phyloP scores from a whole-genome alignment of 2,888 invertebrate species.

The Epirrhoe alternata region DNA sequence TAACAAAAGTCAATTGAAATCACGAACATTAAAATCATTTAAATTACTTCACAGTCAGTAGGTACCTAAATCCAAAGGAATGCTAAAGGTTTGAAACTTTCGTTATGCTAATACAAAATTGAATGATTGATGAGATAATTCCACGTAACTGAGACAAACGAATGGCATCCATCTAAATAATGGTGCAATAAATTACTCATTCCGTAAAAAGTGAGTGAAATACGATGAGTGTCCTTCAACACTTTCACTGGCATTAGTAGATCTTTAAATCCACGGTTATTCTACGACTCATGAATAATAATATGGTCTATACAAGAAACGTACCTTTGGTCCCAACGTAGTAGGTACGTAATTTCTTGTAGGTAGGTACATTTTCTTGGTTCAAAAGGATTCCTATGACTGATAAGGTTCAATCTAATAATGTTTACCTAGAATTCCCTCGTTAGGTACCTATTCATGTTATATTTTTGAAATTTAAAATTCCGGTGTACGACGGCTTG shows the following conservation, averaged over 20 bases:
- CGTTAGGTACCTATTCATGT: too few relatives aligned
- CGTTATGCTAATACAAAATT: slow-evolving; percentile 30
- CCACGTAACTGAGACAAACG: slow-evolving; percentile 29
- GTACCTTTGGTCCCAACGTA: too few relatives aligned
- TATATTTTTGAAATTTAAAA: too few relatives aligned
- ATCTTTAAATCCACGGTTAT: too few relatives aligned
- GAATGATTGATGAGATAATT: slow-evolving; percentile 38
- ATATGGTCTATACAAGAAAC: too few relatives aligned
- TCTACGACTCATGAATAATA: too few relatives aligned
- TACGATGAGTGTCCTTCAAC: slow-evolving; percentile 34
- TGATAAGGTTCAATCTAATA: too few relatives aligned
- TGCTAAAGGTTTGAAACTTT: slow-evolving; percentile 33
- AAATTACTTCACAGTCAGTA: slow-evolving; percentile 16
- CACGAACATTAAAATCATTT: slow-evolving; percentile 15
- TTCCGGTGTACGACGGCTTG: too few relatives aligned
- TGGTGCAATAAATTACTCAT: slow-evolving; percentile 30
- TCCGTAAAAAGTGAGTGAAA: slow-evolving; percentile 31
- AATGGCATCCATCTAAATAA: slow-evolving; percentile 27
- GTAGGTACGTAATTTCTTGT: too few relatives aligned
- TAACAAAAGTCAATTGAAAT: slow-evolving; percentile 9
- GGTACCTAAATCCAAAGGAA: slow-evolving; percentile 18
- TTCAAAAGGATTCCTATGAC: too few relatives aligned
- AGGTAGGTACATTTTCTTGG: too few relatives aligned
- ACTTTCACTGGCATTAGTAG: slow-evolving; percentile 38
- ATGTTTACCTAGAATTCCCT: too few relatives aligned